A percentile compares a stretch with the other conserved stretches of the same genome.
These are phyloP conservation scores for Morpho helenor DNA, from an alignment of 2,888 invertebrate genomes.

Conservation along the genomic window DNA sequence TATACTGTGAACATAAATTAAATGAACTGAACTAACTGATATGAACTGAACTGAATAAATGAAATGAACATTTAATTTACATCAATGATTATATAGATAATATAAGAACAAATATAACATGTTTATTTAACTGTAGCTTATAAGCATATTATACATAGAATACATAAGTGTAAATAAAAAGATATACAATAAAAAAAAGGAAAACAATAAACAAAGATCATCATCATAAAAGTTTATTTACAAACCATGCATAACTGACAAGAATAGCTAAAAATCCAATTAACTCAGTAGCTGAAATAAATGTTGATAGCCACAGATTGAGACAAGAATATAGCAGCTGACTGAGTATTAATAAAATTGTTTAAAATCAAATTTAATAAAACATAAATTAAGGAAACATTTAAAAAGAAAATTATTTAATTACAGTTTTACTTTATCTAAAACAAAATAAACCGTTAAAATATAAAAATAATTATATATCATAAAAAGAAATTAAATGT, in stretches of 20 bases:
- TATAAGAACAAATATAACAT: no score
- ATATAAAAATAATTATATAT: no score
- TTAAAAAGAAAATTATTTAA: conserved; percentile 21
- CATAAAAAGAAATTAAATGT: no score
- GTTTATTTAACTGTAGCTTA: no score
- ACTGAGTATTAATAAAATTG: conserved; percentile 57
- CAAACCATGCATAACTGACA: conserved; percentile 72
- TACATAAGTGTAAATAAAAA: no score
- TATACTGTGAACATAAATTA: no score
- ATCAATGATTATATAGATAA: no score
- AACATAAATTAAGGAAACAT: conserved; percentile 29
- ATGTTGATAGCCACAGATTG: conserved; percentile 39
- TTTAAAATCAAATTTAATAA: conserved; percentile 31
- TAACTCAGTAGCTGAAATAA: conserved; percentile 50
- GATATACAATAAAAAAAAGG: conserved; percentile 13
- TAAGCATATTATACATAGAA: no score
- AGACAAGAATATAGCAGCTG: conserved; percentile 46
- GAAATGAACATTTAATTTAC: no score
- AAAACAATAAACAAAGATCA: conserved; percentile 21
- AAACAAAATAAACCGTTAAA: no score
- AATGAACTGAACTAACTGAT: no score
- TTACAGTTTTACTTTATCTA: background rate
- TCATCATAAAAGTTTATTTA: conserved; percentile 70
- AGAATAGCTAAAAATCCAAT: conserved; percentile 56
- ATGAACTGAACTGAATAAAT: no score